Base-by-base conservation (phyloP, 2,797 vertebrate species). In the Pangasius sanitwongsei region DNA sequence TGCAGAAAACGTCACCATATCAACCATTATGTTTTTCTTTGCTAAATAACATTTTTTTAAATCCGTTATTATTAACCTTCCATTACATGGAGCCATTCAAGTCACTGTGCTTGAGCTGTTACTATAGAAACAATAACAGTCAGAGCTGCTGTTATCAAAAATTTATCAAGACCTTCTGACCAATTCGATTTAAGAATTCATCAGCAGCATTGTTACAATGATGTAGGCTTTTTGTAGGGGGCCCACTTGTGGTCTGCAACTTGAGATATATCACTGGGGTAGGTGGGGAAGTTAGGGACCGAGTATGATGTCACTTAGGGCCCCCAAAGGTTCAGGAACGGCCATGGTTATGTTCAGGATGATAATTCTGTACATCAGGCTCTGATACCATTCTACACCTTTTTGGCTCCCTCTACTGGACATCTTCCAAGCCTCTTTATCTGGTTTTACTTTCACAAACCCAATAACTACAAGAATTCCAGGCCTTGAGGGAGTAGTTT, bases 401-500 rank as follows among this genome's bases (percentile, higher is more conserved):
- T 44, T 28, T 63, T 83, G 81, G 81, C 81, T 83, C 81, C 81
- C 55, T 83, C 81, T 83, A 28, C 81, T 83, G 81, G 81, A 83
- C 59, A 63, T 63, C 34, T 83, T 63, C 37, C 57, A 83, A 48
- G 57, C 2, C 44, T 63, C 34, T 83, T 25, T 6, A n/a, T 61
- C 34, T 61, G 57, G 23, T 61, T 61, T 83, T 25, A 83, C 5
- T 65, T 41, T 83, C 34, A 83, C 12, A 34, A 28, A 63, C 23
- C 16, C 4, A 44, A 63, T 13, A 82, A 37, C 18, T 15, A 44
- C 34, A 28, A 37, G 2, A 34, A 28, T 25, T 83, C 55, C 20
- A 61, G 55, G 23, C 80, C 57, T 61, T 0, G 1, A 48, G 55
- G 31, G 55, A 61, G 34, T 41, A 25, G 61, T 83, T 83, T 23